A percentile compares a stretch with the other conserved stretches of the same genome.
These are phyloP conservation scores for Cynopterus sphinx DNA, from an alignment of 2,797 vertebrate genomes.

Conservation along the genomic window DNA sequence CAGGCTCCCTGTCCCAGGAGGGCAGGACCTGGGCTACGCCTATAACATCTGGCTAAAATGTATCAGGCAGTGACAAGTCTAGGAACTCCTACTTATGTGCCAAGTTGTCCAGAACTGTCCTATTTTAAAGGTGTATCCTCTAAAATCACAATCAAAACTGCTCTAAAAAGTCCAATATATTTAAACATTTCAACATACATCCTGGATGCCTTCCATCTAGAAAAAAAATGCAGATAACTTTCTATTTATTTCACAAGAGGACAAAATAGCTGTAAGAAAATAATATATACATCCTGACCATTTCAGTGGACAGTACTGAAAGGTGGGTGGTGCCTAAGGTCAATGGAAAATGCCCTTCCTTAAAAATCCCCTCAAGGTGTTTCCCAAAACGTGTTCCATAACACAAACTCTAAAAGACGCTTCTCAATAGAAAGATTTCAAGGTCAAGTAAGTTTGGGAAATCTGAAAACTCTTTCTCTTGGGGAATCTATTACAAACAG, in stretches of 20 bases:
- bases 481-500: background rate
- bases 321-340: rapidly evolving
- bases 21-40: background rate
- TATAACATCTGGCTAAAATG: background rate
- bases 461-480: background rate
- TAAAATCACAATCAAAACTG: background rate
- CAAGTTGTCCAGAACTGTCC: background rate
- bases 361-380: background rate
- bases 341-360: background rate
- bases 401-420: background rate
- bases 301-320: background rate
- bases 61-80: background rate
- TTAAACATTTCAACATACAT: background rate
- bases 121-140: background rate
- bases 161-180: background rate
- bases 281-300: background rate
- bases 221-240: background rate
- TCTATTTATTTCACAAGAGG: background rate
- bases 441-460: background rate
- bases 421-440: background rate
- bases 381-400: too few species aligned
- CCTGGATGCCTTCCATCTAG: background rate
- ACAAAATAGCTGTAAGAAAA: background rate
- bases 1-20: background rate
- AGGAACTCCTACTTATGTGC: background rate